Evolutionary conservation across 2,797 vertebrate genomes (phyloP), one percentile per base, ranked within the genome.

Genomic region (Danionella dracula): DNA sequence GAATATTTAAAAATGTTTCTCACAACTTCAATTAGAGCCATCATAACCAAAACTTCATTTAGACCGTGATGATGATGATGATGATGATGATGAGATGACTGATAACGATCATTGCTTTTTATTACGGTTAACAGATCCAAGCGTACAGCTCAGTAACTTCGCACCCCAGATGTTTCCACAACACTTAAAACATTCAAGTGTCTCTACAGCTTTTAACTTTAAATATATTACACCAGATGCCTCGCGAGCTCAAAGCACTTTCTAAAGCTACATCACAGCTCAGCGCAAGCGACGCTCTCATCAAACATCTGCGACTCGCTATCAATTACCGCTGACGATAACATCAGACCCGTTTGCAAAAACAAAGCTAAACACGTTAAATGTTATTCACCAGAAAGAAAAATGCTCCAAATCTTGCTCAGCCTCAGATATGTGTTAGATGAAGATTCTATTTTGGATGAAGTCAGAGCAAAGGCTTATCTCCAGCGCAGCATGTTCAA

Each of bases 61-160:
- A 83, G 76, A 78, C 77, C 67, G 74, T 81, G 78, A 81, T 77
- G 74, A 82, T 83, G n/a, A n/a, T n/a, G n/a, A n/a, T n/a, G n/a
- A n/a, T n/a, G n/a, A n/a, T n/a, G n/a, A n/a, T n/a, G n/a, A n/a
- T n/a, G n/a, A n/a, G n/a, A n/a, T n/a, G 87, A 81, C 74, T 81
- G 84, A 88, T 86, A 78, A 81, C 60, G 73, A 62, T 46, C 66
- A 51, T 61, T 78, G 71, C 84, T 81, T 81, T 62, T 62, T 65
- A 80, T 78, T 83, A 68, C 56, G 73, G 76, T 85, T 81, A 81
- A 71, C 78, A 80, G 81, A 69, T 72, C 72, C 81, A 84, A 85
- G 73, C 68, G 75, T 62, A 73, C 80, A 64, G 77, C 73, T 74
- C 74, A 84, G 73, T 78, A 68, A 80, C 80, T 74, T 83, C 62